These are phyloP conservation scores for Laspeyria flexula DNA, from an alignment of 2,888 invertebrate species.

Conservation along the genomic window DNA sequence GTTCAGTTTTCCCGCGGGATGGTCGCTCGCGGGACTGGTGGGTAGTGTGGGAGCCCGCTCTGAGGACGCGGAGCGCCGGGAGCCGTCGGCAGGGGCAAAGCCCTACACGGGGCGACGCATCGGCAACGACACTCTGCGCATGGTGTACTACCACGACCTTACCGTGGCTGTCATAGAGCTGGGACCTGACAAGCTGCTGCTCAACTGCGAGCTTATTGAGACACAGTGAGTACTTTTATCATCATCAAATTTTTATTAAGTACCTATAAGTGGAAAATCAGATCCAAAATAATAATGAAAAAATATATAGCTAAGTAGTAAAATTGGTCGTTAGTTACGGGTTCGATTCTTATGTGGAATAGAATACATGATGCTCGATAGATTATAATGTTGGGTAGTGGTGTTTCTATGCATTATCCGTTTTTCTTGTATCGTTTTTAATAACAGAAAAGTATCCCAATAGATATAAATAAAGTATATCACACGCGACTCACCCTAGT, in stretches of 20 bases:
- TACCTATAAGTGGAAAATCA: background rate
- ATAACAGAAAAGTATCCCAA: too few relatives aligned
- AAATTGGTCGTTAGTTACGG: too few relatives aligned
- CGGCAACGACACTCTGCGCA: conserved; percentile 88
- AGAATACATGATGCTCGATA: too few relatives aligned
- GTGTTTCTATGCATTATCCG: too few relatives aligned
- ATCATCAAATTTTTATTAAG: too few relatives aligned
- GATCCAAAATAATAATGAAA: too few relatives aligned
- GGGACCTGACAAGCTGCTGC: conserved; percentile 88
- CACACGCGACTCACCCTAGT: too few relatives aligned
- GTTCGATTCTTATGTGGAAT: too few relatives aligned
- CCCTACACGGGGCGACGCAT: conserved; percentile 88
- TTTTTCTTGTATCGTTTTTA: too few relatives aligned
- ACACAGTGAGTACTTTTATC: conserved; percentile 90
- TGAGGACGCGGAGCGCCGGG: conserved; percentile 63
- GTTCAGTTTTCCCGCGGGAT: conserved; percentile 78
- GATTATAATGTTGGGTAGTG: too few relatives aligned
- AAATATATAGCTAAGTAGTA: too few relatives aligned
- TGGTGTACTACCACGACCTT: conserved; percentile 93
- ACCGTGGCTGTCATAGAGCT: conserved; percentile 94
- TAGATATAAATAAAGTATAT: too few relatives aligned
- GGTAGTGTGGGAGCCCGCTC: conserved; percentile 71
- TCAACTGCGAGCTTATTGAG: conserved; percentile 94
- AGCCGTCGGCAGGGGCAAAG: conserved; percentile 80
- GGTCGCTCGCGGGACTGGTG: conserved; percentile 79